Evolutionary conservation across 1,140 invertebrate genomes (phyloP), one percentile per base, ranked within the genome.

Genomic region (Uloborus diversus): DNA sequence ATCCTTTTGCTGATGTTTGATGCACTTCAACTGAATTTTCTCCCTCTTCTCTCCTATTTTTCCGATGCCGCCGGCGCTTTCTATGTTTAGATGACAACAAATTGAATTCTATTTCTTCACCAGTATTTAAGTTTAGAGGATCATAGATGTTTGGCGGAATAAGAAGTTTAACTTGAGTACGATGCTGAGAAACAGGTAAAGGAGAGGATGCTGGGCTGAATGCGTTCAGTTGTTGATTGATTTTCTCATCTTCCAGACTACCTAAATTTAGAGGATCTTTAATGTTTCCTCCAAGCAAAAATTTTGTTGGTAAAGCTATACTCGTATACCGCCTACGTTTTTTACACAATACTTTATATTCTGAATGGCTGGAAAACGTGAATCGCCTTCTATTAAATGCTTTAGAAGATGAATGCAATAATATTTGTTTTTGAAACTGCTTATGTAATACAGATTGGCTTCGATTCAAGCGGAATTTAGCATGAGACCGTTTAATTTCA

Each of bases 251-350:
- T 85, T 94, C 93, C 83, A 98, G 89, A 85, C 95, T 95, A 83
- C 95, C 96, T 64, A 99, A 88, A 89, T 99, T 98, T 13, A 99
- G 87, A 0, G 96, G 96, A 89, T 99, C 96, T 81, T 92, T 93
- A 82, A 97, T 97, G 85, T 96, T 98, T 23, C 96, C 96, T 62
- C 96, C 96, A 1, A 98, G 89, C 5, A 98, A 88, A 88, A 98
- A 98, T 87, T 97, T 97, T 2, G 94, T 96, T 0, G 96, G 95
- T 35, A 94, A 91, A 80, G 94, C 92, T 51, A 86, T 85, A 9
- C 32, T 27, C 5, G 81, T 64, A n/a, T 82, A 79, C 37, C 82
- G 71, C 27, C 82, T 56, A 62, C 80, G 28, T 56, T 81, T 81
- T 37, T 76, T 81, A 57, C 13, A 37, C 0, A 57, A 27, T 1